Evolutionary conservation across 64 coral and sea anemone species (phyloP).

Genomic region (Stichodactyla helianthus): DNA sequence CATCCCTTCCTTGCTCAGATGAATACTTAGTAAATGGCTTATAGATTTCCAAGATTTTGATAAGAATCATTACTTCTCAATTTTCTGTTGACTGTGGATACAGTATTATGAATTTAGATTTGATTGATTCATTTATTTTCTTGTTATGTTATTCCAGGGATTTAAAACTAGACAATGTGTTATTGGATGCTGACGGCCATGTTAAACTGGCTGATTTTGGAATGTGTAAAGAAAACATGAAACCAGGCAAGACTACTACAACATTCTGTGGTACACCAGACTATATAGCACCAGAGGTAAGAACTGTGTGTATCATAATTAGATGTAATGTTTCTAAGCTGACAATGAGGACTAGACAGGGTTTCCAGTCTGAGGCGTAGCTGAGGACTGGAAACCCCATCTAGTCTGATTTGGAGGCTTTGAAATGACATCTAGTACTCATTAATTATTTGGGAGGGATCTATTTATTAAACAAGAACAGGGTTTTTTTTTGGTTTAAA

Average conservation of each 20-base stretch:
- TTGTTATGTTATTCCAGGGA: slow-evolving; percentile 46
- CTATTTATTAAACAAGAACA: no score
- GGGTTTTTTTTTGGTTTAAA: no score
- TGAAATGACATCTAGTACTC: no score
- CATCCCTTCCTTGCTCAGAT: no score
- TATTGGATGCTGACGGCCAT: slow-evolving; percentile 83
- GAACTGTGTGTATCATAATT: background rate
- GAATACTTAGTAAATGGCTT: no score
- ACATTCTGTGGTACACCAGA: slow-evolving; percentile 98
- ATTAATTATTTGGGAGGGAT: no score
- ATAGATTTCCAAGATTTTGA: no score
- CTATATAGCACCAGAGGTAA: slow-evolving; percentile 97
- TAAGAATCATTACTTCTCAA: background rate
- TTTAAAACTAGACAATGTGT: slow-evolving; percentile 95
- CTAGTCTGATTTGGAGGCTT: no score
- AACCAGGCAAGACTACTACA: slow-evolving; percentile 54
- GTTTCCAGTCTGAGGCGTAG: no score
- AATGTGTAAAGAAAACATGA: slow-evolving; percentile 91
- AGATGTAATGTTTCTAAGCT: no score
- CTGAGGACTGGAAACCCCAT: no score
- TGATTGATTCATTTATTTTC: background rate
- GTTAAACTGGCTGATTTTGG: slow-evolving; percentile 95
- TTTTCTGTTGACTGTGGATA: background rate
- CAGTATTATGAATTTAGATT: background rate
- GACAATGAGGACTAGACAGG: no score